Conservation (phyloP, 92 coral and sea anemone species). For the Paramuricea clavata region DNA sequence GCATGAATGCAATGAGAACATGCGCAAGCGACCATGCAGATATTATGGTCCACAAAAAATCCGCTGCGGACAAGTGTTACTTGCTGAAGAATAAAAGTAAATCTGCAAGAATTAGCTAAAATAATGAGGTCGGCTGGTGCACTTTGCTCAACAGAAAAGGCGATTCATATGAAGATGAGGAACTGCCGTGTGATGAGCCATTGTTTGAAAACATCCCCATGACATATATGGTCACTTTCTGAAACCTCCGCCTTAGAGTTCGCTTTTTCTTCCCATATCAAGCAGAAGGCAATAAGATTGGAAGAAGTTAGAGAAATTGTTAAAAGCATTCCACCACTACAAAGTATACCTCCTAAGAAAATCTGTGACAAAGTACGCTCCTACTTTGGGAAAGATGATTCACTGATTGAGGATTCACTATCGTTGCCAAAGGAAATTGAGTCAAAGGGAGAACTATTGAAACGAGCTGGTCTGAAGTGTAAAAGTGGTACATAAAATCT, state of each 20-base stretch:
- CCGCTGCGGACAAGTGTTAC: too few species aligned
- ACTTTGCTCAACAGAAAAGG: not conserved
- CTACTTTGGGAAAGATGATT: not conserved
- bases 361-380: slow-evolving; percentile 40
- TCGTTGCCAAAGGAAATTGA: not conserved
- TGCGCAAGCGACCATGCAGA: not conserved
- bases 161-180: too few species aligned
- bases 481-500: too few species aligned
- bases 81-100: not conserved
- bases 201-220: not conserved
- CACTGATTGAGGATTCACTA: not conserved
- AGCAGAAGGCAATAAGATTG: not conserved
- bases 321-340: not conserved
- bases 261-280: too few species aligned
- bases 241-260: too few species aligned
- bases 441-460: not conserved
- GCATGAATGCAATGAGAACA: not conserved
- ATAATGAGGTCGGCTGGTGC: not conserved
- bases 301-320: not conserved
- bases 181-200: not conserved
- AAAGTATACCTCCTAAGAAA: slow-evolving; percentile 5
- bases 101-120: not conserved
- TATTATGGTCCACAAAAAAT: too few species aligned
- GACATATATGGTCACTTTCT: not conserved
- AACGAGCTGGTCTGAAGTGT: not conserved